Percentiles rank a stretch among this genome's conserved stretches.
phyloP scores from a whole-genome alignment of 2,797 vertebrate species.

The Coregonus suidteri region DNA sequence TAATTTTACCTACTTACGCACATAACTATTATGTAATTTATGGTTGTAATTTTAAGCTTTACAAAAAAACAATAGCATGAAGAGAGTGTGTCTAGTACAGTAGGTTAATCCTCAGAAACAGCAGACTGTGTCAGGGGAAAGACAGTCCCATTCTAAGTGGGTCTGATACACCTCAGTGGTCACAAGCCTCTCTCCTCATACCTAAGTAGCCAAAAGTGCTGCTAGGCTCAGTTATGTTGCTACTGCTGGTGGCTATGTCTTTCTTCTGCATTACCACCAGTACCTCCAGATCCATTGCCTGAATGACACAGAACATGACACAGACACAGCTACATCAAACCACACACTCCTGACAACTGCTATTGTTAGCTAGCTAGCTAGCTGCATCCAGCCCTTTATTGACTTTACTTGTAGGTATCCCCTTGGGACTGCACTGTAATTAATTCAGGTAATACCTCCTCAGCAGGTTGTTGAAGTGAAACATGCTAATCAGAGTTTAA shows the following conservation, averaged over 20 bases:
- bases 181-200: constrained; percentile 26
- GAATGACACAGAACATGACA: constrained; percentile 38
- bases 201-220: constrained; percentile 55
- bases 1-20: too few species aligned
- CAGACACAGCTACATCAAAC: background rate
- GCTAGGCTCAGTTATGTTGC: background rate
- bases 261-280: constrained; percentile 89
- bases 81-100: constrained; percentile 7
- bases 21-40: background rate
- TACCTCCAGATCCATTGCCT: constrained; percentile 92
- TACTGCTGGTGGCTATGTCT: background rate
- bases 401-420: constrained; percentile 27
- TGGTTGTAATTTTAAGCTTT: background rate
- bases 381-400: background rate
- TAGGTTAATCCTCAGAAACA: constrained; percentile 58
- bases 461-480: constrained; percentile 54
- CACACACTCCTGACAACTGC: background rate
- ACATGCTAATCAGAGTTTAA: constrained; percentile 67
- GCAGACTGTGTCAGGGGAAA: background rate
- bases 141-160: background rate
- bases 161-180: background rate
- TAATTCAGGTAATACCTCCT: constrained; percentile 45
- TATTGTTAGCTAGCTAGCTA: constrained; percentile 16
- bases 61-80: background rate
- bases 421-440: constrained; percentile 46